Base-by-base conservation (phyloP, 2,797 vertebrate genomes). In the Cossypha dichroa region DNA sequence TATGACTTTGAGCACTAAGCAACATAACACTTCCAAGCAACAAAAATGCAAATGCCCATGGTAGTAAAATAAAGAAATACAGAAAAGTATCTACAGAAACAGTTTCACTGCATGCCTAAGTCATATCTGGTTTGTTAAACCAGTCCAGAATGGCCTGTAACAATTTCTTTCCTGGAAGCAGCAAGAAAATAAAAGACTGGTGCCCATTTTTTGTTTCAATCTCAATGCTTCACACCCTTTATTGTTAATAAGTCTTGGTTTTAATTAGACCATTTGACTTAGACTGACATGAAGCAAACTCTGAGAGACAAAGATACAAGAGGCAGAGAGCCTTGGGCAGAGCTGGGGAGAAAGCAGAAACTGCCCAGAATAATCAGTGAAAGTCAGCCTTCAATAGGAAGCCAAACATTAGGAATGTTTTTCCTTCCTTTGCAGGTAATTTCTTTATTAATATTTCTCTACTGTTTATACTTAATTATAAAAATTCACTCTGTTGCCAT, bases 31-130 rank as follows among this genome's bases (percentile, higher is more conserved):
- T 68, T 62, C 67, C 54, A 81, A 84, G 68, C 48, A 94, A 93
- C 72, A 89, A 85, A 95, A 79, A 94, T 56, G 67, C 55, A 91
- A 91, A 93, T 91, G 17, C 20, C 46, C 34, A n/a, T 4, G 58
- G 41, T 20, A 72, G 20, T 19, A 66, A 36, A 84, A 40, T 23
- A 63, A 59, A 85, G 7, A 93, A 85, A 75, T 43, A 85, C 0
- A 73, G 13, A 41, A 10, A 81, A 78, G 18, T 34, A 73, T 21
- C 29, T 38, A 49, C 5, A 90, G 59, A 66, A 86, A 38, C 7
- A 76, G 48, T 64, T 86, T 43, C 49, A 58, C 2, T 64, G 29
- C 38, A 19, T 20, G 45, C 9, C 7, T 22, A 62, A 59, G 33
- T 21, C 16, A 55, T 6, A 62, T 13, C 13, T 55, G 33, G 5